Evolutionary conservation across 2,888 invertebrate species (phyloP), one percentile per base, ranked within the genome.

Genomic region (Volucella bombylans): DNA sequence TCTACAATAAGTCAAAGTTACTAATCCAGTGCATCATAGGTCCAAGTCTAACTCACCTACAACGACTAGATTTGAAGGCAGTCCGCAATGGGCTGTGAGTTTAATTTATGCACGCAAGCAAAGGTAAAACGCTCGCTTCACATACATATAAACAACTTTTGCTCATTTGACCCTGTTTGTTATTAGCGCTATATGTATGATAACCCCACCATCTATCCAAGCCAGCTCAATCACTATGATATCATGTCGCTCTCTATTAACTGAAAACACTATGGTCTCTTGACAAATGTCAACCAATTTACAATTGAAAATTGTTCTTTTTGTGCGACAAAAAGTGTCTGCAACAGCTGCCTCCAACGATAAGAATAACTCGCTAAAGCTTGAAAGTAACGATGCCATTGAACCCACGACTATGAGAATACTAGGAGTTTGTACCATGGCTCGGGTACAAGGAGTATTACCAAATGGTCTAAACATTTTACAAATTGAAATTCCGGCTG

Each of bases 401-500:
- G 65, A 67, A 57, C 47, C 41, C 41, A 43, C 10, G 31, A 31
- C 31, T 31, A 31, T 31, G 31, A 31, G 31, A 31, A 6, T 31
- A 6, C 45, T 31, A 9, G 43, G 43, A 4, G 2, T 2, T 15
- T 49, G 23, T 14, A 43, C 14, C 14, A 14, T 41, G 55, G n/a
- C 57, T 14, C 8, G 14, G 49, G 38, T n/a, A n/a, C n/a, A n/a
- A 31, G 31, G 31, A 62, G 14, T 38, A 10, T 31, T 47, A 38
- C 49, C 49, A 41, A 78, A 55, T 41, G 39, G 15, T 78, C 73
- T 68, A 65, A 74, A 9, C 62, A 78, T 79, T 71, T 74, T 49
- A 61, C 54, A 79, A 74, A 65, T 79, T 83, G 71, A 80, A 83
- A 83, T 71, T 65, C 65, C 54, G 76, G 43, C 74, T 83, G 83